Evolutionary conservation across 2,113 vertebrate genomes (phyloP).

Genomic region (Xenus cinereus): DNA sequence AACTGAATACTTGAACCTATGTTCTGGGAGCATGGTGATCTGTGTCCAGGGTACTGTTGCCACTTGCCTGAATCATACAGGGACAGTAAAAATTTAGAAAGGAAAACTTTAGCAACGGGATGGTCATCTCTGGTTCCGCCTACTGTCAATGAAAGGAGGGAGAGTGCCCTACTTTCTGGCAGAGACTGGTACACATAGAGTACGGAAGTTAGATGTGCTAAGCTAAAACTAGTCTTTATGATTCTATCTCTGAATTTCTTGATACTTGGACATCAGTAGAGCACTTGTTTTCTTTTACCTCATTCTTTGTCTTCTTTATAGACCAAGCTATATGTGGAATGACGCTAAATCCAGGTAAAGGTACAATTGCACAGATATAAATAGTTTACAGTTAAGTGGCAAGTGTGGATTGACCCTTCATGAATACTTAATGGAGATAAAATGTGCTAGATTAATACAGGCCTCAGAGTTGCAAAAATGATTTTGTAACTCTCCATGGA

Average conservation of each 20-base stretch:
- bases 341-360: neutral
- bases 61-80: neutral
- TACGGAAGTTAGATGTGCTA: neutral
- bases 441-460: neutral
- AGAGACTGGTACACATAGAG: neutral
- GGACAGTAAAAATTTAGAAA: neutral
- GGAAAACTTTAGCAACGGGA: neutral
- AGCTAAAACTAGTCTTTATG: neutral
- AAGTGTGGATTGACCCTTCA: neutral
- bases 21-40: neutral
- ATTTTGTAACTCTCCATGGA: neutral
- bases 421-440: neutral
- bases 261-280: neutral
- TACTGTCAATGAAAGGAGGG: neutral
- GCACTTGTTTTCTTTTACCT: neutral
- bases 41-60: fast-evolving
- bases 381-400: neutral
- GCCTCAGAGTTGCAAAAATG: neutral
- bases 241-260: neutral
- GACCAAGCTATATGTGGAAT: neutral
- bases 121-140: neutral
- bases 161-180: neutral
- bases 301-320: neutral
- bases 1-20: neutral
- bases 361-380: neutral